A percentile compares a stretch with the other conserved stretches of the same genome.
These are phyloP conservation scores for Fissipunctia ypsillon DNA, from an alignment of 2,888 invertebrate genomes.

Conservation along the genomic window DNA sequence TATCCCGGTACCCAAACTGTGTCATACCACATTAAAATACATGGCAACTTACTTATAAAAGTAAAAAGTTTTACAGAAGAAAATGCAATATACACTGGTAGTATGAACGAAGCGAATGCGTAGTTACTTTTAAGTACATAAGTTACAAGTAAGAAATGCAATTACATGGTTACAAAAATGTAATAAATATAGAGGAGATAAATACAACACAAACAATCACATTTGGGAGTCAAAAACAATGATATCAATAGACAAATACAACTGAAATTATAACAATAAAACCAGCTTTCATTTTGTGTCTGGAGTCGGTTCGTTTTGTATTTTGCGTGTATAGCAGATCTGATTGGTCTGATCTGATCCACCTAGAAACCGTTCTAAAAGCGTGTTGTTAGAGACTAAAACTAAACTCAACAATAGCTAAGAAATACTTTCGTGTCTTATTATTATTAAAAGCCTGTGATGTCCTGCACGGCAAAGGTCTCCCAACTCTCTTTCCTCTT, in stretches of 20 bases:
- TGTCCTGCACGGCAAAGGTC: too few species aligned
- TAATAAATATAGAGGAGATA: constrained; percentile 62
- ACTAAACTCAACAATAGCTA: constrained; percentile 7
- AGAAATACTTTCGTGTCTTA: constrained; percentile 12
- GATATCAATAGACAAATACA: constrained; percentile 38
- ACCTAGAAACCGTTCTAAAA: neutral
- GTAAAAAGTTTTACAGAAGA: constrained; percentile 29
- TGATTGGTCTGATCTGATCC: neutral
- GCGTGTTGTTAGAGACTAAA: neutral
- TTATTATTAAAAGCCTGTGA: too few species aligned
- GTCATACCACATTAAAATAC: constrained; percentile 41
- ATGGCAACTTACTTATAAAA: constrained; percentile 57
- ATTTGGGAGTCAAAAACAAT: constrained; percentile 44
- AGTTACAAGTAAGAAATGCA: constrained; percentile 62
- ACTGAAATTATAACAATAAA: constrained; percentile 5
- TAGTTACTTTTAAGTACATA: constrained; percentile 64
- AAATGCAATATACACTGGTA: constrained; percentile 49
- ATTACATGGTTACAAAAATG: constrained; percentile 57
- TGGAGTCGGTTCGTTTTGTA: neutral
- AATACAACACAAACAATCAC: constrained; percentile 58
- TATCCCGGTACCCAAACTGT: constrained; percentile 44
- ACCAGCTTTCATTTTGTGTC: constrained; percentile 22
- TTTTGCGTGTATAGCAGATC: neutral
- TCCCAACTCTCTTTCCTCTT: too few species aligned
- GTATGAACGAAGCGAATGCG: constrained; percentile 38